These are phyloP conservation scores for Pterostichus niger DNA, from an alignment of 2,888 invertebrate species.

Conservation along the genomic window DNA sequence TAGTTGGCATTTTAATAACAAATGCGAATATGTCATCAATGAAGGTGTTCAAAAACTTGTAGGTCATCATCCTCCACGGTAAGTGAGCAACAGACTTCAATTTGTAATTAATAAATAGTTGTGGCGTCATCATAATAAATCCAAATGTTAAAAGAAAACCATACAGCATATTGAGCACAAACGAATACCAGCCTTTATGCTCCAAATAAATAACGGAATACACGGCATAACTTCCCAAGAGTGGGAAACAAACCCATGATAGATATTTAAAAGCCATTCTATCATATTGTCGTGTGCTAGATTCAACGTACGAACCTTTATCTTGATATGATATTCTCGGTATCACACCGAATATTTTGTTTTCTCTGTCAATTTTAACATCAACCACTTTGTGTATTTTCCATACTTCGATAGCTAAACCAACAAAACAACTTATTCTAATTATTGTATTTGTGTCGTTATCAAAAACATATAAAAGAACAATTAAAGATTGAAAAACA, in stretches of 20 bases:
- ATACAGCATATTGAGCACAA: constrained; percentile 96
- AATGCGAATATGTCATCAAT: constrained; percentile 99
- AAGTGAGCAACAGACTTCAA: constrained; percentile 99
- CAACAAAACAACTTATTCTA: constrained; percentile 95
- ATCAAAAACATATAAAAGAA: constrained; percentile 97
- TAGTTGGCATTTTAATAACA: constrained; percentile 99
- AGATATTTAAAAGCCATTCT: constrained; percentile 97
- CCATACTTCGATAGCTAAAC: constrained; percentile 98
- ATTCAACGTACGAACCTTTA: constrained; percentile 97
- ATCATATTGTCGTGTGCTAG: constrained; percentile 96
- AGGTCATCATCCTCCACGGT: constrained; percentile 99
- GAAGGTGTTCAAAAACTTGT: constrained; percentile 99
- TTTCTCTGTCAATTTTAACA: constrained; percentile 87
- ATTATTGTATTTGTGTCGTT: constrained; percentile 99
- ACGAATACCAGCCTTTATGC: constrained; percentile 99
- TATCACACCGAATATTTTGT: constrained; percentile 87
- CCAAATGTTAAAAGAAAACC: constrained; percentile 99
- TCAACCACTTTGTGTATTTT: constrained; percentile 98
- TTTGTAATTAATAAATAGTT: constrained; percentile 99
- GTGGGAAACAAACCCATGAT: constrained; percentile 97
- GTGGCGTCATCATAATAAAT: constrained; percentile 99
- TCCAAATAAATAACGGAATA: constrained; percentile 97
- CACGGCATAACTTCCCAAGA: constrained; percentile 94
- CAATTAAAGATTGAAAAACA: constrained; percentile 97
- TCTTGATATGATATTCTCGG: constrained; percentile 92